A percentile compares a stretch with the other conserved stretches of the same genome.
phyloP scores from a whole-genome alignment of 2,888 invertebrate species.

The Ectropis crepuscularia region DNA sequence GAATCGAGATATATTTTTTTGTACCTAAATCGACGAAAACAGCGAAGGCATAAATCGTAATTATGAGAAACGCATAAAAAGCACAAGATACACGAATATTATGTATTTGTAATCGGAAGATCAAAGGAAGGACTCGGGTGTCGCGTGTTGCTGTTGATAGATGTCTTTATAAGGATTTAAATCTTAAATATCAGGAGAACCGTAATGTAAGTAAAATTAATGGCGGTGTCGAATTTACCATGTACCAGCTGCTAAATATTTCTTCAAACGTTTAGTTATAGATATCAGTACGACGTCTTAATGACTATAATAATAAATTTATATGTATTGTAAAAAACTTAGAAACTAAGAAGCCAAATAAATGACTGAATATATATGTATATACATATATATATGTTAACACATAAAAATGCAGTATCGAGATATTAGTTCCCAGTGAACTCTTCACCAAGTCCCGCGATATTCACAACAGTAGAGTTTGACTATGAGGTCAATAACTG shows the following conservation, averaged over 20 bases:
- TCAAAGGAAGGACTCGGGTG: constrained; percentile 52
- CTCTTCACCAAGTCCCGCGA: no score
- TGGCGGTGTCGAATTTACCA: constrained; percentile 30
- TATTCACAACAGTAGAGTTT: no score
- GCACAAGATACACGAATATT: constrained; percentile 41
- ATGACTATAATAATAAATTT: constrained; percentile 8
- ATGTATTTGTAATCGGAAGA: constrained; percentile 52
- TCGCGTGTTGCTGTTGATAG: constrained; percentile 59
- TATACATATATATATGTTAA: no score
- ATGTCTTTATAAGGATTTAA: constrained; percentile 60
- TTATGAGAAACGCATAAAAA: constrained; percentile 51
- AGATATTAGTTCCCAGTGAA: no score
- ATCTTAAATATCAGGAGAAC: constrained; percentile 30
- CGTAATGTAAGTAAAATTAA: constrained; percentile 37
- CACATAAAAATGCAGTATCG: no score
- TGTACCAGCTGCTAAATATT: constrained; percentile 16
- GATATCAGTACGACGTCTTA: constrained; percentile 4
- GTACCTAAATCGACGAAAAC: constrained; percentile 33
- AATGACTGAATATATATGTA: no score
- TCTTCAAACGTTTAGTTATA: constrained; percentile 5
- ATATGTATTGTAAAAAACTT: no score
- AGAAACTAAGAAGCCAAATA: no score
- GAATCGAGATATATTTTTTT: no score
- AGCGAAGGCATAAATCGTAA: constrained; percentile 59
- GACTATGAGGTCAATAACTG: no score